phyloP scores from a whole-genome alignment of 2,797 vertebrate species.

The Anguilla anguilla region DNA sequence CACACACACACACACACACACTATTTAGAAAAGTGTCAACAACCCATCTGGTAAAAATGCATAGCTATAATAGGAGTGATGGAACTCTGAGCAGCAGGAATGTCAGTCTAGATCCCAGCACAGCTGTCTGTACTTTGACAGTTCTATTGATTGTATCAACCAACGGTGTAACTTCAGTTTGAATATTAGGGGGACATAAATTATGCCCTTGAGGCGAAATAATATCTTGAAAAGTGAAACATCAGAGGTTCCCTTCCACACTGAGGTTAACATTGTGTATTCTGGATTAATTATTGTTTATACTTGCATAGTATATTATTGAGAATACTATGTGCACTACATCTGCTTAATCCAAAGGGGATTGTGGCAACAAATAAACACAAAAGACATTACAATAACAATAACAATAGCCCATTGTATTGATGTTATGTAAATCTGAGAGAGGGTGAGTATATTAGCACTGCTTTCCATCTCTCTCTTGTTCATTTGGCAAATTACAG shows the following conservation, averaged over 20 bases:
- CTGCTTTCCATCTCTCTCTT: background rate
- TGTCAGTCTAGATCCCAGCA: background rate
- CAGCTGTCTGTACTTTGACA: background rate
- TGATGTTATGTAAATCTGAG: background rate
- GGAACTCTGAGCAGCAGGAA: background rate
- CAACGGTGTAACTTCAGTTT: too few species aligned
- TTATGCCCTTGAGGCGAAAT: background rate
- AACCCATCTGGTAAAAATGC: background rate
- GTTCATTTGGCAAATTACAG: background rate
- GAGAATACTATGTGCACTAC: background rate
- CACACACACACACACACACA: too few species aligned
- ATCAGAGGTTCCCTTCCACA: background rate
- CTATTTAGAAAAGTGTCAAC: background rate
- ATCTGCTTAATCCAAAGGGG: background rate
- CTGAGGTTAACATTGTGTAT: background rate
- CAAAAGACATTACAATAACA: too few species aligned
- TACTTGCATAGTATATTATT: background rate
- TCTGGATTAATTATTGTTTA: background rate
- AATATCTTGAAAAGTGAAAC: background rate
- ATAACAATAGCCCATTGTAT: background rate
- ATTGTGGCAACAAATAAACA: background rate
- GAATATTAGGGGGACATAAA: too few species aligned
- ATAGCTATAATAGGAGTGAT: background rate
- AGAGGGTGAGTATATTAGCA: background rate
- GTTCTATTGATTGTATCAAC: background rate